Evolutionary conservation across 2,113 vertebrate genomes (phyloP), one percentile per base, ranked within the genome.

Genomic region (Saccopteryx leptura): DNA sequence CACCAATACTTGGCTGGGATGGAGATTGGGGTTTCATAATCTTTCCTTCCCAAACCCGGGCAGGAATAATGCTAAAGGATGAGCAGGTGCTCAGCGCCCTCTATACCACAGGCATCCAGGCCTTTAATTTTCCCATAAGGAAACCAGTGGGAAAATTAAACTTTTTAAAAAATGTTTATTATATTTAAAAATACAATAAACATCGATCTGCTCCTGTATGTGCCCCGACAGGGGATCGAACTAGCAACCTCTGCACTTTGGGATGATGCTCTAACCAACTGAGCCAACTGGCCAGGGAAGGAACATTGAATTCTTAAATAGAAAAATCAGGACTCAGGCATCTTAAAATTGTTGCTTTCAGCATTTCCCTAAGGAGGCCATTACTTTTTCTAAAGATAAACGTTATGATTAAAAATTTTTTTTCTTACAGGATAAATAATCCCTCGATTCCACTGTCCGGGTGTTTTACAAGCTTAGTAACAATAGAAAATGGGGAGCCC

Each of bases 1-100:
- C 58, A 7, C 80, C 11, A 18, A 1, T 0, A 8, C 18, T 15
- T 17, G 15, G 0, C 48, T 2, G 9, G 50, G 26, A 9, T 1
- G 17, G 76, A 52, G 76, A 52, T 48, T 19, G 2, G 15, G 4
- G 7, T 58, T 33, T 48, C 50, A 33, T 7, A 14, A 19, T 19
- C 33, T 58, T 21, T 14, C 39, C 68, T 54, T 61, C 13, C 84
- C 33, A 50, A 9, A n/a, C 50, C 78, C 39, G 18, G 48, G 24
- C 46, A 23, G 33, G n/a, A 48, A 14, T 9, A 4, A 3, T 21
- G 61, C 75, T 33, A 0, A 17, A 18, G 24, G 19, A 66, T 3
- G 17, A 18, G 19, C 0, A 11, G 7, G 79, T 4, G 19, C 19
- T 68, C 50, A 46, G 14, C 5, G 9, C 5, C 7, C 7, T 56